Conservation (phyloP, 1,140 invertebrate species). For the Macrotrachela quadricornifera region DNA sequence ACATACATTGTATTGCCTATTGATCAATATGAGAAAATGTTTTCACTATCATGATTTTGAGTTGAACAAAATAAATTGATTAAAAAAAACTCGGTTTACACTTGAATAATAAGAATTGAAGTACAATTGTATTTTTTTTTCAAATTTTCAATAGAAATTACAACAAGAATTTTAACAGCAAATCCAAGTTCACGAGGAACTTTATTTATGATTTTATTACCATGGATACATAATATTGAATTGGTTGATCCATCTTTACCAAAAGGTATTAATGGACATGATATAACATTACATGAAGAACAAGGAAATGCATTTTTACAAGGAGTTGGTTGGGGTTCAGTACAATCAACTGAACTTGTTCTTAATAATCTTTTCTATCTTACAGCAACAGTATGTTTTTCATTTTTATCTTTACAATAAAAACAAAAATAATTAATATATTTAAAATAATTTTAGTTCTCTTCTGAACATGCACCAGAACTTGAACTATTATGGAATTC, state of each 20-base stretch:
- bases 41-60: no score
- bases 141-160: slow-evolving; percentile 51
- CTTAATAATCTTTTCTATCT: slow-evolving; percentile 95
- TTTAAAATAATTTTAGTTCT: slow-evolving; percentile 45
- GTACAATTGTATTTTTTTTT: no score
- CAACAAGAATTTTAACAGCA: slow-evolving; percentile 81
- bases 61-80: no score
- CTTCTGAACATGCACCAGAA: slow-evolving; percentile 77
- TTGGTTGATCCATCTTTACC: slow-evolving; percentile 63
- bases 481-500: slow-evolving; percentile 85
- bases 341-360: slow-evolving; percentile 44
- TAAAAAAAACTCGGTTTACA: no score
- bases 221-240: slow-evolving; percentile 96
- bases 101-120: no score
- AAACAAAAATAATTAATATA: neutral
- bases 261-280: slow-evolving; percentile 34
- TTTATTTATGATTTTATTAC: slow-evolving; percentile 68
- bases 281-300: no score
- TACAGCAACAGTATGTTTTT: slow-evolving; percentile 86
- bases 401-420: slow-evolving; percentile 52
- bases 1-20: no score
- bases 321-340: slow-evolving; percentile 1
- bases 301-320: neutral
- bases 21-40: no score
- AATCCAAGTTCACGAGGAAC: slow-evolving; percentile 63